A percentile compares a stretch with the other conserved stretches of the same genome.
These are phyloP conservation scores for Diadophis punctatus DNA, from an alignment of 2,113 vertebrate species.

Conservation along the genomic window DNA sequence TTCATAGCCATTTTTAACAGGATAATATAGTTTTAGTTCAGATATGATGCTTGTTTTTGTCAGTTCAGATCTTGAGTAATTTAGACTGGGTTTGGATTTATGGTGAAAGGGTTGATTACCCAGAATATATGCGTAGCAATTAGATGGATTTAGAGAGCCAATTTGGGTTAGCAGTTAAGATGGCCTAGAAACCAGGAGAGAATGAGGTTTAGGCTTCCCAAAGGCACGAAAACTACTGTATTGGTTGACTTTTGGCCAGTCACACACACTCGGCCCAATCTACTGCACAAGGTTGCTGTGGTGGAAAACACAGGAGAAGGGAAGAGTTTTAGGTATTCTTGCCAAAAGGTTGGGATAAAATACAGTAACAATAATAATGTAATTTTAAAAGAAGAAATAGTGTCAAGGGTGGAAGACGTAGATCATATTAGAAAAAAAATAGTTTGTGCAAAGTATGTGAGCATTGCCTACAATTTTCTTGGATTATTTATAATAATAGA, in stretches of 20 bases:
- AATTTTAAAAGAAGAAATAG: not conserved
- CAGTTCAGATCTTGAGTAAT: conserved; percentile 37
- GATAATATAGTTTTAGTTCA: not conserved
- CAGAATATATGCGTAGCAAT: conserved; percentile 33
- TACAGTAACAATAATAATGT: not conserved
- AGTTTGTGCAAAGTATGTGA: not conserved
- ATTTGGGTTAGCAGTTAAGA: not conserved
- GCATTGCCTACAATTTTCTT: not conserved
- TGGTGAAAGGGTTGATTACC: conserved; percentile 20
- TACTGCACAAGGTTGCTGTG: not conserved
- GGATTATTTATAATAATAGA: not conserved
- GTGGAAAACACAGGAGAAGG: not conserved
- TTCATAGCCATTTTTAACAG: not conserved
- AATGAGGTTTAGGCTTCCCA: not conserved
- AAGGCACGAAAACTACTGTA: not conserved
- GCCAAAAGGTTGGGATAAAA: not conserved
- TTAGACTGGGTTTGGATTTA: conserved; percentile 1
- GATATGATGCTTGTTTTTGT: conserved; percentile 10
- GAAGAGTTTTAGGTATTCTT: not conserved
- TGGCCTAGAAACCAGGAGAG: not conserved
- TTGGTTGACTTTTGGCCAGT: not conserved
- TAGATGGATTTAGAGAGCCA: not conserved
- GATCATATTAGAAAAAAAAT: not conserved
- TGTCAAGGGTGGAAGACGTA: not conserved
- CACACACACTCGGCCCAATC: not conserved